These are phyloP conservation scores for Lonchura striata DNA, from an alignment of 2,113 vertebrate species.

Conservation along the genomic window DNA sequence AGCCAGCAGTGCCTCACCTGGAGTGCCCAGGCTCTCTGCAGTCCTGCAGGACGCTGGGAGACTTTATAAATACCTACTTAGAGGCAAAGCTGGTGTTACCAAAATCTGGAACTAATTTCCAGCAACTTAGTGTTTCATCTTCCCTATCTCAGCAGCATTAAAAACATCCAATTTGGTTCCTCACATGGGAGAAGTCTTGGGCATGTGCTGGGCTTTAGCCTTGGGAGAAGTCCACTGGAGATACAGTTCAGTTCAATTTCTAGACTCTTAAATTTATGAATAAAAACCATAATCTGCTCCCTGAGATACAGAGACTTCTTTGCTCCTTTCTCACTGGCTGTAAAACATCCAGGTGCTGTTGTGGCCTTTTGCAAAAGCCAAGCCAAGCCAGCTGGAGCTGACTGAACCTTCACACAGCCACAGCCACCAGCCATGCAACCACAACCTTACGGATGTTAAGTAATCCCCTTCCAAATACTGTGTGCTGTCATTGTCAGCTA, in stretches of 20 bases:
- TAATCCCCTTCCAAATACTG: neutral
- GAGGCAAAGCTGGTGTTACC: neutral
- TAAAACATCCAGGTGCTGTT: neutral
- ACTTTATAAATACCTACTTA: neutral
- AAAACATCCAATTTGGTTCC: neutral
- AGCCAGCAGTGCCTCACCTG: neutral
- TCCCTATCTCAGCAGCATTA: neutral
- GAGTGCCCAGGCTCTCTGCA: neutral
- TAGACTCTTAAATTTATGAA: neutral
- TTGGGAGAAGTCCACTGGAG: neutral
- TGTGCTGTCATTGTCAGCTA: neutral
- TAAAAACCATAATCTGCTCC: neutral
- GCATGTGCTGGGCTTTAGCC: neutral
- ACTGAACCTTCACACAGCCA: neutral
- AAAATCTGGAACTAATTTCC: neutral
- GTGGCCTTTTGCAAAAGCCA: neutral
- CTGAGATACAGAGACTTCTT: neutral
- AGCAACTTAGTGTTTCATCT: neutral
- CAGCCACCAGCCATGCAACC: neutral
- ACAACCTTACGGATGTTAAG: neutral
- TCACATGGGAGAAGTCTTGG: neutral
- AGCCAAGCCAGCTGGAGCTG: neutral
- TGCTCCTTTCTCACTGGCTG: neutral
- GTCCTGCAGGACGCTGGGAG: neutral
- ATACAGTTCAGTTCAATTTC: neutral